Evolutionary conservation across 2,113 vertebrate genomes (phyloP).

Genomic region (Actinemys pallida): DNA sequence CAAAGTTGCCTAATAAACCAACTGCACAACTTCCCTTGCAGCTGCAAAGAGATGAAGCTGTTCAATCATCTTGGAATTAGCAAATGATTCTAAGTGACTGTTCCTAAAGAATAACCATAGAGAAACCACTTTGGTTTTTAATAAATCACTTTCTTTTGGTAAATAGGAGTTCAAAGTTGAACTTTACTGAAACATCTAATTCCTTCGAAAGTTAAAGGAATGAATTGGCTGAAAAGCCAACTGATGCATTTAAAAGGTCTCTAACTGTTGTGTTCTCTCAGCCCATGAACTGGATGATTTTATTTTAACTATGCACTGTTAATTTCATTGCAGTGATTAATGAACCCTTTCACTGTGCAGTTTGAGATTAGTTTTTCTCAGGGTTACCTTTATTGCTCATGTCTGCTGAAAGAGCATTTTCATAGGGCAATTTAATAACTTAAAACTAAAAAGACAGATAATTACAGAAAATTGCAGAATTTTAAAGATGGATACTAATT

Average conservation of each 20-base stretch:
- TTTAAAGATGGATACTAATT: conserved; percentile 67
- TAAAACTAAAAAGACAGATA: conserved; percentile 68
- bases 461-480: conserved; percentile 55
- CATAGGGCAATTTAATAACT: conserved; percentile 56
- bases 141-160: background rate
- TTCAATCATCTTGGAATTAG: background rate
- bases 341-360: conserved; percentile 40
- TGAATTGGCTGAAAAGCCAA: conserved; percentile 32
- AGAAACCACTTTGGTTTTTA: background rate
- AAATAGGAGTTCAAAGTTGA: background rate
- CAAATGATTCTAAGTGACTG: background rate
- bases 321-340: conserved; percentile 73
- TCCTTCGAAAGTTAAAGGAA: conserved; percentile 33
- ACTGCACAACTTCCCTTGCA: background rate
- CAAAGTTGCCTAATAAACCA: background rate
- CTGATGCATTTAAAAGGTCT: conserved; percentile 19
- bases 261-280: conserved; percentile 44
- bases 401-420: conserved; percentile 48
- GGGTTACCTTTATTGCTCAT: conserved; percentile 52
- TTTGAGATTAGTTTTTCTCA: conserved; percentile 62
- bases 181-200: conserved; percentile 42
- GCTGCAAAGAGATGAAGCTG: background rate
- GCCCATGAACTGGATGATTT: conserved; percentile 41
- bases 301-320: conserved; percentile 58
- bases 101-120: background rate